Percentiles rank a stretch among this genome's conserved stretches.
Evolutionary conservation across 2,888 invertebrate species (phyloP).

Genomic region (Gastracanthus pulcherrimus): DNA sequence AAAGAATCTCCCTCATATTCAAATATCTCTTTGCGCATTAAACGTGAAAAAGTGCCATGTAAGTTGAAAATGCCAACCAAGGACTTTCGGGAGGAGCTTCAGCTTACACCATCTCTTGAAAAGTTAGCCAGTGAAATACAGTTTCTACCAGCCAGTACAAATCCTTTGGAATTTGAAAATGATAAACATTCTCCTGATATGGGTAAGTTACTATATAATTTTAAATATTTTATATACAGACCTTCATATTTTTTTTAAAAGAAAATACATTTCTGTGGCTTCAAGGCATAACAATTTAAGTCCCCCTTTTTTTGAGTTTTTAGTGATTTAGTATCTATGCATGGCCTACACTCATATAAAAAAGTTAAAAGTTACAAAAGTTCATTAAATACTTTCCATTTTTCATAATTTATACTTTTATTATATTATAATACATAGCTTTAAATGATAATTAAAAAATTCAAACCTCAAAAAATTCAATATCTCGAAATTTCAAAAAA

Average conservation of each 20-base stretch:
- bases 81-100: constrained; percentile 62
- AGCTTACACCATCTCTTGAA: constrained; percentile 70
- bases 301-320: no score
- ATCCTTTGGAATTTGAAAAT: constrained; percentile 36
- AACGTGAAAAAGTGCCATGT: constrained; percentile 61
- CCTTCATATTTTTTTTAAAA: background rate
- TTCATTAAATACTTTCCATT: no score
- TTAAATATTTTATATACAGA: background rate
- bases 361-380: no score
- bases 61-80: constrained; percentile 62
- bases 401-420: background rate
- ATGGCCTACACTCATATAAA: no score
- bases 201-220: constrained; percentile 33
- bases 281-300: no score
- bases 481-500: no score
- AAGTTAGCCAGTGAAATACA: constrained; percentile 73
- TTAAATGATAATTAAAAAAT: no score
- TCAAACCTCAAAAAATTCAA: no score
- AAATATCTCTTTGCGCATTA: constrained; percentile 64
- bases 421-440: background rate
- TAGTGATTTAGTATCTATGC: no score
- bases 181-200: constrained; percentile 44
- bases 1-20: constrained; percentile 67
- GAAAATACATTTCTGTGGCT: no score
- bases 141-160: constrained; percentile 67